phyloP scores from a whole-genome alignment of 1,140 invertebrate species.

The Zaprionus lachaisei region DNA sequence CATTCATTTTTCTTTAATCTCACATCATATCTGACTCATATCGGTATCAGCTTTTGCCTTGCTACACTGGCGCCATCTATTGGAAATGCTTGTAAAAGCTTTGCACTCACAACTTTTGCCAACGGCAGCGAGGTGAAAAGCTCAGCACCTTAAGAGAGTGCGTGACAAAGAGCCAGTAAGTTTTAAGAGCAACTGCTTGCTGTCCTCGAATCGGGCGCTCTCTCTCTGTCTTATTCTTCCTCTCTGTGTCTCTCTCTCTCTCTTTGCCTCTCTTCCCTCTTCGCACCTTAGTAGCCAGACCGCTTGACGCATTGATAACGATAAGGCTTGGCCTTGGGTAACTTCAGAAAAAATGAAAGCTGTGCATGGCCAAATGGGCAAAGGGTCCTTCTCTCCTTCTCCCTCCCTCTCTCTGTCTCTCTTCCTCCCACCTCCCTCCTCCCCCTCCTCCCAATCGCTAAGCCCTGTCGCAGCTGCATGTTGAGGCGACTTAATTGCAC shows the following conservation, averaged over 20 bases:
- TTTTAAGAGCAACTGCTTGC: slow-evolving; percentile 27
- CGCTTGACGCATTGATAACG: slow-evolving; percentile 63
- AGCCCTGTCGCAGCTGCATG: slow-evolving; percentile 44
- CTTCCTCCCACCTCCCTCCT: background rate
- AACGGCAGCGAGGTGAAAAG: slow-evolving; percentile 45
- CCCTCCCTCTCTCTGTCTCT: no score
- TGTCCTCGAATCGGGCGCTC: slow-evolving; percentile 4
- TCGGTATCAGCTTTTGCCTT: background rate
- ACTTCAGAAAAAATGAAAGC: background rate
- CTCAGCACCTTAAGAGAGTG: slow-evolving; percentile 9
- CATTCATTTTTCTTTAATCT: background rate
- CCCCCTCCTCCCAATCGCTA: no score
- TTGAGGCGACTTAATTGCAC: slow-evolving; percentile 60
- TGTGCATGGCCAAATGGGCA: background rate
- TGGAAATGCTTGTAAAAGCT: background rate
- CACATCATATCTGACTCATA: background rate
- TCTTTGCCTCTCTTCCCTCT: background rate
- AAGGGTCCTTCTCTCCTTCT: background rate
- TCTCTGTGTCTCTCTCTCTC: background rate
- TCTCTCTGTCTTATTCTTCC: background rate
- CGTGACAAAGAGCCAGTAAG: background rate
- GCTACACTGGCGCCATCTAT: slow-evolving; percentile 37
- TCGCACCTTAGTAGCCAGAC: background rate
- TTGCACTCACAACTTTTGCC: slow-evolving; percentile 3
- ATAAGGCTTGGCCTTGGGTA: slow-evolving; percentile 51